Base-by-base conservation (phyloP, 30 jellyfish, hydroid and myxozoan genomes). In the Pelagia noctiluca region DNA sequence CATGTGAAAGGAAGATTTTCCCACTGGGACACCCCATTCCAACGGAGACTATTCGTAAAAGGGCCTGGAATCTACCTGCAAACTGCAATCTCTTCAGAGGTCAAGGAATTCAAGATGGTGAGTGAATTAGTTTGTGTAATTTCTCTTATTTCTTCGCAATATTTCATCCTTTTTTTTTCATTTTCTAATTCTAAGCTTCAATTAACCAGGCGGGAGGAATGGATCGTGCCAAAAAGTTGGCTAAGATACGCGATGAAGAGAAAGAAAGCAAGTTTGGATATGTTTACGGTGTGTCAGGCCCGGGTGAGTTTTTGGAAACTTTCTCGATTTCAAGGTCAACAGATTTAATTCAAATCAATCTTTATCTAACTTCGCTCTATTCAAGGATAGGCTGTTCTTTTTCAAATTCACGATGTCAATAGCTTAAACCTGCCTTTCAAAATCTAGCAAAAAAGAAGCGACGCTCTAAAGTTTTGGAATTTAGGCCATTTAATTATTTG, bases 211-310 rank as follows among this genome's bases (percentile, higher is more conserved):
- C 97, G 35, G 97, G 97, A 57, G 95, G 83, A 82, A 89, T 89
- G 97, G 97, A 89, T 26, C 86, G 90, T 31, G 95, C 97, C 38
- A 50, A 75, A 23, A 76, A 75, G 32, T 13, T 84, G 4, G 80
- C 91, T 4, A 92, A 76, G 76, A 92, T 92, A 5, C 61, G 63
- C 42, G 97, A 92, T 92, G 98, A 92, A 75, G 98, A 92, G 33
- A 92, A 80, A 46, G 98, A 92, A 73, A 63, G 90, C 63, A 73
- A 69, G 48, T 92, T 92, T 82, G 98, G 98, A 42, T 92, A 73
- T 82, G 99, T 94, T 34, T 88, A 82, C 81, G 99, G 99, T 32
- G 99, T 94, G 77, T 94, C 99, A 5, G 99, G 99, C 49, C 99
- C 99, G 35, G 99, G 99, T 94, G 71, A 37, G 91, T 70, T 10